Evolutionary conservation across 2,888 invertebrate genomes (phyloP), one percentile per base, ranked within the genome.

Genomic region (Oligia latruncula): DNA sequence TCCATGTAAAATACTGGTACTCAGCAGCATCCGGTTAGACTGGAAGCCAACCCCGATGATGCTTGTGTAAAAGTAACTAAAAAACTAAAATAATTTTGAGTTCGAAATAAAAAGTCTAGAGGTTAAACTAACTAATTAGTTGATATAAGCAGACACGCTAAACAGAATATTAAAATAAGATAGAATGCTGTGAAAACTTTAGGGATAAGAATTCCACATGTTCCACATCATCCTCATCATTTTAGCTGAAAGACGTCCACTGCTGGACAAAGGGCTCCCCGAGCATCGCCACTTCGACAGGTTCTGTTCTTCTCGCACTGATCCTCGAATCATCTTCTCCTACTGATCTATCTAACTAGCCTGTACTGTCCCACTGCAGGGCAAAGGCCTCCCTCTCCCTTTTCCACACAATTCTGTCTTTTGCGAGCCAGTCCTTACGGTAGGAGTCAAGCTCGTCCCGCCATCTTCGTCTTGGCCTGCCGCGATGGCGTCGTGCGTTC

Each of bases 51-150:
- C 43, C 43, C 43, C 8, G 43, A 80, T 80, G 78, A 77, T 29
- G 72, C 67, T 66, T 65, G 64, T 15, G 49, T 49, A 49, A 49
- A 49, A 49, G 55, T 55, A 55, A 55, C 6, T 20, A 55, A 55
- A 52, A 74, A 62, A 82, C 46, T 62, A 35, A 75, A 43, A 66
- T 49, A 52, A 72, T 71, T 66, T 71, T 17, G n/a, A 43, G 23
- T 58, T 81, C 43, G 23, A 15, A 66, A 46, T 40, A n/a, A 49
- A 70, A 43, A 43, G 49, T 75, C 75, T 68, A 17, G 17, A 49
- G 13, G 46, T 82, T 58, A 49, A 58, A 58, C 35, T 68, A n/a
- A 6, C 4, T 55, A 55, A 82, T 43, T 49, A 40, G 40, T 81
- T 35, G 20, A 40, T 60, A 13, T 35, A 20, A 1, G n/a, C n/a